phyloP scores from a whole-genome alignment of 2,113 vertebrate species.

The Mobula hypostoma region DNA sequence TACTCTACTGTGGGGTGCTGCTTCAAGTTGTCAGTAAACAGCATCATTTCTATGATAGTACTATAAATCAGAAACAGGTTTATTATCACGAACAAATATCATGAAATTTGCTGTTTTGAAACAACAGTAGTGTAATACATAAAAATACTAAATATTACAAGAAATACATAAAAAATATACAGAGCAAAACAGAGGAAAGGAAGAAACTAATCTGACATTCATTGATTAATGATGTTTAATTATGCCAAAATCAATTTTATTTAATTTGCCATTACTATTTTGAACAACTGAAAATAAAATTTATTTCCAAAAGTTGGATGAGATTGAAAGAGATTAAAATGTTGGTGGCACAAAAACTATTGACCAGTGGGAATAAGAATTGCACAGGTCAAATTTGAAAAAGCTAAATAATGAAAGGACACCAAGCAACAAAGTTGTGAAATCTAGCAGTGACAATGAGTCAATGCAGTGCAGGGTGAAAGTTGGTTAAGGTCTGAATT shows the following conservation, averaged over 20 bases:
- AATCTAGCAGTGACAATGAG: not conserved
- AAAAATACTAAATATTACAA: too few relatives aligned
- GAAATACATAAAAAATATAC: too few relatives aligned
- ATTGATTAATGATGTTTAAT: not conserved
- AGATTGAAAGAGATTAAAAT: not conserved
- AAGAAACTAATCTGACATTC: not conserved
- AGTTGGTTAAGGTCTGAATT: too few relatives aligned
- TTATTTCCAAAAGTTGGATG: not conserved
- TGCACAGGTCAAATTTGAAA: not conserved
- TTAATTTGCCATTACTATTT: not conserved
- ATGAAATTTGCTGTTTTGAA: too few relatives aligned
- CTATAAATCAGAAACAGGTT: too few relatives aligned
- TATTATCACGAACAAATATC: too few relatives aligned
- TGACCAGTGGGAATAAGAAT: not conserved
- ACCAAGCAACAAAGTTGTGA: not conserved
- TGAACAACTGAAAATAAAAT: not conserved
- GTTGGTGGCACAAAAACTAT: not conserved
- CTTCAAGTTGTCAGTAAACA: too few relatives aligned
- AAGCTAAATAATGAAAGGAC: not conserved
- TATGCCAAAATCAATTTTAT: not conserved
- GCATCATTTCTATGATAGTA: too few relatives aligned
- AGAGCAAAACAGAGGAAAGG: not conserved
- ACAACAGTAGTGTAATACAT: too few relatives aligned
- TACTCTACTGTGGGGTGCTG: too few relatives aligned
- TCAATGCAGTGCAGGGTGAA: not conserved